Conservation (phyloP, 2,113 vertebrate genomes). For the Eidolon helvum region DNA sequence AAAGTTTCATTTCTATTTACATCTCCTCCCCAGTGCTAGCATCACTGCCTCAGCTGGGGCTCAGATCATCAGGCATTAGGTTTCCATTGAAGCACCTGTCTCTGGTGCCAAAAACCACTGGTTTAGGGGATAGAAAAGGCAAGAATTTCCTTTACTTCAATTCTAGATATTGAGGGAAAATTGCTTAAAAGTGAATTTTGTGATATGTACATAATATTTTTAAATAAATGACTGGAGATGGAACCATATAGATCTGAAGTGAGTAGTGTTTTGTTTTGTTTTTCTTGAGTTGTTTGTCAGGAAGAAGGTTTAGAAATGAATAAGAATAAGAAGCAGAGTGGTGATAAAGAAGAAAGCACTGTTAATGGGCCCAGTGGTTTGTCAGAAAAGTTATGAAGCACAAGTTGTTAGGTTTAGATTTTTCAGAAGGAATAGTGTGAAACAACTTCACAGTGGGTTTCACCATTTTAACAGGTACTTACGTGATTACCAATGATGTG, state of each 20-base stretch:
- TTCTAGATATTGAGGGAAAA: neutral
- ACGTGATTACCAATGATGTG: neutral
- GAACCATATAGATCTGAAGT: neutral
- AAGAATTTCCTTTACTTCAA: constrained; percentile 41
- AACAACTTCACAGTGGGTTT: neutral
- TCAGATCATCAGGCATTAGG: too few species aligned
- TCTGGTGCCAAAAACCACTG: too few species aligned
- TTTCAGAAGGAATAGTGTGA: constrained; percentile 14
- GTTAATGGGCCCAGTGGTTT: neutral
- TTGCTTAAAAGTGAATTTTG: neutral
- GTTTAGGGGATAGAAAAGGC: neutral
- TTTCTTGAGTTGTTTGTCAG: neutral
- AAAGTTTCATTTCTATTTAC: too few species aligned
- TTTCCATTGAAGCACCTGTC: too few species aligned
- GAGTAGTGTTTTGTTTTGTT: neutral
- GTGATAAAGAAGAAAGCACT: neutral
- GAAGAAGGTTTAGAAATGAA: constrained; percentile 9
- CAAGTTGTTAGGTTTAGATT: neutral
- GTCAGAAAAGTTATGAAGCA: constrained; percentile 10
- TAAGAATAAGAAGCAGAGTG: neutral
- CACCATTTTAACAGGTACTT: neutral
- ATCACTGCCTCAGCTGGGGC: too few species aligned
- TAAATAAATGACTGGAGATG: constrained; percentile 1
- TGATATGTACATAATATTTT: neutral
- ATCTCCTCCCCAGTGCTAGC: too few species aligned